phyloP scores from a whole-genome alignment of 2,888 invertebrate genomes.

The Amphipyra berbera region DNA sequence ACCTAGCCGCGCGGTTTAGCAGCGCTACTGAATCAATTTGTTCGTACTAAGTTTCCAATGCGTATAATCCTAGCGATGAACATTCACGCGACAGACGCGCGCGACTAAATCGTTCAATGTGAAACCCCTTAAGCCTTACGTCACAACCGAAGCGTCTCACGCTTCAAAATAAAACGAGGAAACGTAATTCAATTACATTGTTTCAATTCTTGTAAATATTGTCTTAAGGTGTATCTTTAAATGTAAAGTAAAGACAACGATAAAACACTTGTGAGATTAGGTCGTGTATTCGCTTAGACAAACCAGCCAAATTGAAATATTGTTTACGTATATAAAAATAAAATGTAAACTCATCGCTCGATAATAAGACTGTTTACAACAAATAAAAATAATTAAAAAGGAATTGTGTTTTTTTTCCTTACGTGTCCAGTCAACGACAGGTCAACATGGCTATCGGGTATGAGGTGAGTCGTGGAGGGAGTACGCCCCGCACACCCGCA shows the following conservation, averaged over 20 bases:
- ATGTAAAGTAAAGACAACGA: conserved; percentile 77
- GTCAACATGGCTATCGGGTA: too few species aligned
- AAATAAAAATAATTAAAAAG: conserved; percentile 77
- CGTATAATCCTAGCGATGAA: too few species aligned
- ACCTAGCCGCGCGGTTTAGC: too few species aligned
- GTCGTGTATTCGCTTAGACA: conserved; percentile 84
- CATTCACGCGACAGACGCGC: background rate
- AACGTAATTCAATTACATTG: conserved; percentile 83
- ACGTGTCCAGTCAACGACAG: too few species aligned
- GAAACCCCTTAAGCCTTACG: conserved; percentile 1
- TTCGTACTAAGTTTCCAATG: too few species aligned
- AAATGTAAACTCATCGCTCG: conserved; percentile 83
- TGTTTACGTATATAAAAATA: conserved; percentile 76
- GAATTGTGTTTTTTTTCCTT: background rate
- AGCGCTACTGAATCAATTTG: too few species aligned
- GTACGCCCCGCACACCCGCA: too few species aligned
- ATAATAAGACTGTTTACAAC: conserved; percentile 89
- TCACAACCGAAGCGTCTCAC: conserved; percentile 57
- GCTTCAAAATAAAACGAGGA: conserved; percentile 61
- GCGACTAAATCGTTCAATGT: background rate
- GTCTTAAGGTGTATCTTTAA: conserved; percentile 71
- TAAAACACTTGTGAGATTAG: conserved; percentile 72
- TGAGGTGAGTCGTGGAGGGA: too few species aligned
- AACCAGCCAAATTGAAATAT: conserved; percentile 84
- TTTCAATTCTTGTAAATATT: conserved; percentile 84